phyloP scores from a whole-genome alignment of 2,113 vertebrate genomes.

The Grus americana region DNA sequence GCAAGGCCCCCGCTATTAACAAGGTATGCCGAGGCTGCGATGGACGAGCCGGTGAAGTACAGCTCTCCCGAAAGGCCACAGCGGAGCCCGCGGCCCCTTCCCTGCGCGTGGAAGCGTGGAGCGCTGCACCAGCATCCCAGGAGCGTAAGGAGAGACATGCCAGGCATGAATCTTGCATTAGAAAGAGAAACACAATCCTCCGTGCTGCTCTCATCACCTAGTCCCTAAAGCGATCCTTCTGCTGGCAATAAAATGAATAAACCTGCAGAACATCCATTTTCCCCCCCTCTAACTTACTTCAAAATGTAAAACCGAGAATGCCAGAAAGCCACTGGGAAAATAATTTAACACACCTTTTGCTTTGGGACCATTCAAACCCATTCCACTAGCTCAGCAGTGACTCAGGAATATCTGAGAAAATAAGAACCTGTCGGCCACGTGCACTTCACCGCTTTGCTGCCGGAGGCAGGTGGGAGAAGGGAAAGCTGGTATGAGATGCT shows the following conservation, averaged over 20 bases:
- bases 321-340: background rate
- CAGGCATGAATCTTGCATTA: constrained; percentile 67
- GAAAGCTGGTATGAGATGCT: background rate
- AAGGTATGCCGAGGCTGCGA: background rate
- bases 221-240: constrained; percentile 21
- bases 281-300: background rate
- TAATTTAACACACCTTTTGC: background rate
- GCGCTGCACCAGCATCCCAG: background rate
- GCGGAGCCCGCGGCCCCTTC: background rate
- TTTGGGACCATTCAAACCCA: background rate
- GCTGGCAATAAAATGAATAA: background rate
- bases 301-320: background rate
- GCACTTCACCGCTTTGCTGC: background rate
- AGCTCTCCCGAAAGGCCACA: background rate
- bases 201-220: constrained; percentile 7
- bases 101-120: background rate
- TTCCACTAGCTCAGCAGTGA: background rate
- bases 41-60: background rate
- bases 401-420: background rate
- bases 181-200: constrained; percentile 20
- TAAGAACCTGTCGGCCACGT: background rate
- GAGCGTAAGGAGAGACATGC: constrained; percentile 45
- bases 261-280: background rate
- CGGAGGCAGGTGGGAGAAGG: background rate
- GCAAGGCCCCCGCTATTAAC: background rate